Conservation (phyloP, 2,797 vertebrate species). For the Pangasius mekongensis region DNA sequence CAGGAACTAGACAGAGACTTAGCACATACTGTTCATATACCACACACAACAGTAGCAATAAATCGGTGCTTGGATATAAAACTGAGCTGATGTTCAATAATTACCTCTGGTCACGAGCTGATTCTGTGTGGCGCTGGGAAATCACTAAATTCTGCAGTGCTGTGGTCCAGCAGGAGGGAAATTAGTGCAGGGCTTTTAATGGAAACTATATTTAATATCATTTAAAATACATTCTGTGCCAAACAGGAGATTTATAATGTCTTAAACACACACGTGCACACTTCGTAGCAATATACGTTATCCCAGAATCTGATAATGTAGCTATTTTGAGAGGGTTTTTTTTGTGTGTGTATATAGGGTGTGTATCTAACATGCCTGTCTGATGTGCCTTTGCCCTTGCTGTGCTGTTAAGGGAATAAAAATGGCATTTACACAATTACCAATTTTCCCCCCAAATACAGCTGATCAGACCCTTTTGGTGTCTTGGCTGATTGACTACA, state of each 20-base stretch:
- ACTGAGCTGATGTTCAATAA: not conserved
- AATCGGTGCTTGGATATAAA: not conserved
- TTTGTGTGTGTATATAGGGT: not conserved
- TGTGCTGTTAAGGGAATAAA: too few relatives aligned
- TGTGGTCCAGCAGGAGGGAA: not conserved
- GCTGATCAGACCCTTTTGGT: too few relatives aligned
- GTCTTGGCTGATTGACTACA: not conserved
- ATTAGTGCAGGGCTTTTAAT: not conserved
- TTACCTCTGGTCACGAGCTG: not conserved
- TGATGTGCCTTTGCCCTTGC: not conserved
- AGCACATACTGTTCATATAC: not conserved
- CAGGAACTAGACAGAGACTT: not conserved
- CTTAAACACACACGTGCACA: not conserved
- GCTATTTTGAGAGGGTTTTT: not conserved
- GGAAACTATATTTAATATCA: not conserved
- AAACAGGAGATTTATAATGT: not conserved
- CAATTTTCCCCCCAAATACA: not conserved
- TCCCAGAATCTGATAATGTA: not conserved
- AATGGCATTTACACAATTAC: not conserved
- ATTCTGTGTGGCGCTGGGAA: not conserved
- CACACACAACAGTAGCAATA: not conserved
- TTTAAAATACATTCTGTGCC: not conserved
- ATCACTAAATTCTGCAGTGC: not conserved
- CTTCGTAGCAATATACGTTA: not conserved
- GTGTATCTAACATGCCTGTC: not conserved